Conservation (phyloP, 2,797 vertebrate genomes). For the Bradypodion ventrale region DNA sequence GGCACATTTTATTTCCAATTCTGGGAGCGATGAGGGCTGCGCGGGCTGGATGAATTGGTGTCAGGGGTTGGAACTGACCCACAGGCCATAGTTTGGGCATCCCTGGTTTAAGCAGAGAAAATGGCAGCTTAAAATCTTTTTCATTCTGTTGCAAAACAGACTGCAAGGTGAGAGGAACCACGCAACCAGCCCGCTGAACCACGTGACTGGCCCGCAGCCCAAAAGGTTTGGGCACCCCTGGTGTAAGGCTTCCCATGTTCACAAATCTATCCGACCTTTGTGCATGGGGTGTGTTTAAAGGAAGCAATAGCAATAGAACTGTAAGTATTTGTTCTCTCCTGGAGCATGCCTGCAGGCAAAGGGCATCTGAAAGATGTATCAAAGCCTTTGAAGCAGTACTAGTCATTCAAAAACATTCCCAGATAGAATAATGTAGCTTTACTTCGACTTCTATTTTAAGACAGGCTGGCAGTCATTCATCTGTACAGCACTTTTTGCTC, state of each 20-base stretch:
- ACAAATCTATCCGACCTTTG: not conserved
- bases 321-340: not conserved
- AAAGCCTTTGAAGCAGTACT: not conserved
- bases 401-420: not conserved
- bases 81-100: no score
- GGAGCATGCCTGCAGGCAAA: not conserved
- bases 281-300: not conserved
- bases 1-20: no score
- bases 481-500: constrained; percentile 1
- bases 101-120: no score
- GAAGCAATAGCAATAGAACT: not conserved
- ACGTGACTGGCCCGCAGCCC: no score
- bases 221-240: no score
- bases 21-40: no score
- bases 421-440: not conserved
- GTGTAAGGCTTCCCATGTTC: not conserved
- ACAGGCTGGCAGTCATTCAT: constrained; percentile 5
- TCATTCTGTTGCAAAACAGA: no score
- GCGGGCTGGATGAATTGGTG: no score
- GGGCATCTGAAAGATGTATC: not conserved
- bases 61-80: no score
- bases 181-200: no score
- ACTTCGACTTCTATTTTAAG: not conserved
- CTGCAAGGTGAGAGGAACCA: no score
- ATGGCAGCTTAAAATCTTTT: no score